These are phyloP conservation scores for Scarus forsteni DNA, from an alignment of 2,797 vertebrate species.

Conservation along the genomic window DNA sequence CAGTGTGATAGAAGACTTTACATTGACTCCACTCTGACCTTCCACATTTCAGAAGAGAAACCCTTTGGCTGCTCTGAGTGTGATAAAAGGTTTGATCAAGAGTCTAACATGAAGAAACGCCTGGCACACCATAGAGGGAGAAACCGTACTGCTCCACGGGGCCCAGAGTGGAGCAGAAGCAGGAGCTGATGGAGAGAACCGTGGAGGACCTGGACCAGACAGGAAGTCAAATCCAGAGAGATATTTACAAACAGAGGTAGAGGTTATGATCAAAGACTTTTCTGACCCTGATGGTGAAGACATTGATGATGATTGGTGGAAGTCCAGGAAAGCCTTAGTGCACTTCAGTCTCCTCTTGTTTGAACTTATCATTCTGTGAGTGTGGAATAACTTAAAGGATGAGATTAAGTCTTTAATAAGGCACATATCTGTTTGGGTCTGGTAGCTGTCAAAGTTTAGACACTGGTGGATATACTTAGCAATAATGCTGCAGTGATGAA, in stretches of 20 bases:
- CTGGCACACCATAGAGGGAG: not conserved
- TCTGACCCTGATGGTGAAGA: not conserved
- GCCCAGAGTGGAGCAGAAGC: not conserved
- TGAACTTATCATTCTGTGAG: too few relatives aligned
- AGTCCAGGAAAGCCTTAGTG: not conserved
- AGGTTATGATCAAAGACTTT: not conserved
- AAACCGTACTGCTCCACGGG: not conserved
- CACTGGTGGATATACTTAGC: too few relatives aligned
- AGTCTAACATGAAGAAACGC: not conserved
- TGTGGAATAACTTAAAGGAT: too few relatives aligned
- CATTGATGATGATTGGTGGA: not conserved
- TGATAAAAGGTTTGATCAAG: not conserved
- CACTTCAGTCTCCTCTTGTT: too few relatives aligned
- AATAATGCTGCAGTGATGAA: too few relatives aligned
- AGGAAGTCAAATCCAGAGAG: not conserved
- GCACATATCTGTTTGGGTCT: too few relatives aligned
- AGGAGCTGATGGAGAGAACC: not conserved
- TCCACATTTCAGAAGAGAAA: not conserved
- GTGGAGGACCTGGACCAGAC: not conserved
- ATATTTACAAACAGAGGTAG: not conserved
- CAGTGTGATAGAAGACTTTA: too few relatives aligned
- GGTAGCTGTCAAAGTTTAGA: too few relatives aligned
- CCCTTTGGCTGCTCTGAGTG: not conserved
- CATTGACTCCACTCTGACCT: too few relatives aligned
- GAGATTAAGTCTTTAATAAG: too few relatives aligned